Conservation (phyloP, 1,140 invertebrate genomes). For the Leptinotarsa lineolata region DNA sequence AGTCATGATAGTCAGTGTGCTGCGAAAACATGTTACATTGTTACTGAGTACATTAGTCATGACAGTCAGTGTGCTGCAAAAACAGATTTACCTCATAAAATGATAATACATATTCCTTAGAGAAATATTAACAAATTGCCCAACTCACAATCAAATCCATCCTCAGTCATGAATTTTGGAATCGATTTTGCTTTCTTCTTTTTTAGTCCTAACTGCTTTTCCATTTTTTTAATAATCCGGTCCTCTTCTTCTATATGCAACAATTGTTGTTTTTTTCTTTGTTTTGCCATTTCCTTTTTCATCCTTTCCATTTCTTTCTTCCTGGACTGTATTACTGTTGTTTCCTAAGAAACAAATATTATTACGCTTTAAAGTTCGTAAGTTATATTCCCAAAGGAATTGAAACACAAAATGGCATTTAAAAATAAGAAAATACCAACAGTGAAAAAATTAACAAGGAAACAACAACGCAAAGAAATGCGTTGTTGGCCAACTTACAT, state of each 20-base stretch:
- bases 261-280: slow-evolving; percentile 66
- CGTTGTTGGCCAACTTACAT: slow-evolving; percentile 34
- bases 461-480: slow-evolving; percentile 66
- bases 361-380: background rate
- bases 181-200: slow-evolving; percentile 75
- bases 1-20: too few species aligned
- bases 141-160: slow-evolving; percentile 85
- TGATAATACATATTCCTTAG: too few species aligned
- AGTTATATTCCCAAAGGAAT: background rate
- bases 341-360: slow-evolving; percentile 22
- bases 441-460: slow-evolving; percentile 55
- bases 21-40: too few species aligned
- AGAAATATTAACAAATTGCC: background rate
- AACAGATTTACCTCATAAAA: too few species aligned
- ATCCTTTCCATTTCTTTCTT: slow-evolving; percentile 58
- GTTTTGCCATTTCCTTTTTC: slow-evolving; percentile 61
- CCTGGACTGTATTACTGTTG: slow-evolving; percentile 48
- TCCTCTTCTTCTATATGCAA: slow-evolving; percentile 81
- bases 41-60: too few species aligned
- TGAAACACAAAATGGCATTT: too few species aligned
- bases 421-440: background rate
- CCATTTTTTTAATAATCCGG: slow-evolving; percentile 75
- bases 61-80: too few species aligned
- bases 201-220: slow-evolving; percentile 83
- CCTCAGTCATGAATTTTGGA: slow-evolving; percentile 76